Evolutionary conservation across 1,140 invertebrate species (phyloP), one percentile per base, ranked within the genome.

Genomic region (Schlechtendalia chinensis): DNA sequence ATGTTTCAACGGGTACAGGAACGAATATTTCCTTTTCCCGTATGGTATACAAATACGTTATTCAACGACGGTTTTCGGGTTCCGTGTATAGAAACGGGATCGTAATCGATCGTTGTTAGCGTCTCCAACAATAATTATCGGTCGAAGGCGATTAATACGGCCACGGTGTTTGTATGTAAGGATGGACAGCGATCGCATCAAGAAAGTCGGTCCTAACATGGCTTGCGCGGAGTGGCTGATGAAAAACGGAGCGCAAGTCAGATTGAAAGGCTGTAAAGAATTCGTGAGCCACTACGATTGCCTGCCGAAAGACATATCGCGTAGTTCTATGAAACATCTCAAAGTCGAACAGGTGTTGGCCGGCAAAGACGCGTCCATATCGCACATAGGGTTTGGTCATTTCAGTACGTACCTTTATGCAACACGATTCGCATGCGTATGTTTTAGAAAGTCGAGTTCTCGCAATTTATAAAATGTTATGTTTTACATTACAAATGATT

Each of bases 171-270:
- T 3, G 8, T 39, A 8, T 39, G 8, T 39, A 50, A 83, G 83
- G 54, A 82, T 83, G 14, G 82, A 81, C 4, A 82, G 86, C 54
- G 86, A 89, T 11, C 86, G 93, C 82, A 88, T 94, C 47, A 89
- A 91, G 85, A 85, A 89, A 83, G 88, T 95, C 81, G 95, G 95
- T 1, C 89, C 94, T 4, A 94, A 97, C 85, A 85, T 91, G 84
- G 92, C 92, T 17, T 96, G 94, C 87, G 93, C 95, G 2, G 95
- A 97, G 87, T 97, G 95, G 95, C 87, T 96, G 14, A 85, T 95
- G 59, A 86, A 90, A 84, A 94, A 94, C 87, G 94, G 94, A 14
- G 94, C 92, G 22, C 86, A 87, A 81, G 88, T 96, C 3, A 90
- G 89, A 83, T 95, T 91, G 90, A 87, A 87, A 83, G 87, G 87